phyloP scores from a whole-genome alignment of 2,113 vertebrate species.

The Scomber scombrus region DNA sequence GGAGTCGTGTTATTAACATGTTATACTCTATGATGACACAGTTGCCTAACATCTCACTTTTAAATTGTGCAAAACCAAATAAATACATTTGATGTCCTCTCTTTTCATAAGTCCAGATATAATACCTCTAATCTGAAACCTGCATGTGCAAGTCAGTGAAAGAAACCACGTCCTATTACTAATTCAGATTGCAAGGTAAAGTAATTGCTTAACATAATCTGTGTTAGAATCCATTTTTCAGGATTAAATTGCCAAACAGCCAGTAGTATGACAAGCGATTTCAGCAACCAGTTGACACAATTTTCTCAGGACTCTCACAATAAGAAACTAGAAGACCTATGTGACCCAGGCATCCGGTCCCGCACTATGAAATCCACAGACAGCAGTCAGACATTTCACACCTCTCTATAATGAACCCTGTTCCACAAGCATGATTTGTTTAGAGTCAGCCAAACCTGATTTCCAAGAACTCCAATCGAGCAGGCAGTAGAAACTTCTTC shows the following conservation, averaged over 20 bases:
- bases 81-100: too few species aligned
- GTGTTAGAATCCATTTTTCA: neutral
- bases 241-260: slow-evolving; percentile 6
- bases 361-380: slow-evolving; percentile 29
- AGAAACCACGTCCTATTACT: neutral
- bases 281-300: slow-evolving; percentile 34
- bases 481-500: slow-evolving; percentile 91
- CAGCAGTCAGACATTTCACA: slow-evolving; percentile 18
- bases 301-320: slow-evolving; percentile 36
- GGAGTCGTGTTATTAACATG: too few species aligned
- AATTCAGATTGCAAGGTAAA: neutral
- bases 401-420: neutral
- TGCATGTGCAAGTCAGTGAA: neutral
- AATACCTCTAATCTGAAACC: neutral
- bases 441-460: slow-evolving; percentile 86
- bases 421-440: neutral
- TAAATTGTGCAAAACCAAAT: too few species aligned
- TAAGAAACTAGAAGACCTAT: slow-evolving; percentile 38
- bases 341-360: slow-evolving; percentile 37
- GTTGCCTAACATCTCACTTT: too few species aligned
- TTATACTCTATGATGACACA: too few species aligned
- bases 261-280: neutral
- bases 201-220: neutral
- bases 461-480: slow-evolving; percentile 91
- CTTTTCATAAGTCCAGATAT: neutral